These are phyloP conservation scores for Cosmorhoe ocellata DNA, from an alignment of 2,888 invertebrate genomes.

Conservation along the genomic window DNA sequence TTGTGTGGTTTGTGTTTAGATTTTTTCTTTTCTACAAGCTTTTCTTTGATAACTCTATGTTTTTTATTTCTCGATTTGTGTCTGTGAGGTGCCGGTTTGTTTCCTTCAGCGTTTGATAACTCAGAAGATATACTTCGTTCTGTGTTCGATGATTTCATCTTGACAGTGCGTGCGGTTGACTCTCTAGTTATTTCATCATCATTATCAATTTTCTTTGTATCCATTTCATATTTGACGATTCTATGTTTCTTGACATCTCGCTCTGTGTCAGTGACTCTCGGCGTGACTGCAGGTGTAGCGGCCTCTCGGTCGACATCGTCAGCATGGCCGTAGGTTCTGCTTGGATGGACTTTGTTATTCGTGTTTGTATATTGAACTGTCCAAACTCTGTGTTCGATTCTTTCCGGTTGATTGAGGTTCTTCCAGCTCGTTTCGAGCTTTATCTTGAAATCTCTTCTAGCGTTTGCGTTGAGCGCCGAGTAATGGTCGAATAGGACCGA, in stretches of 20 bases:
- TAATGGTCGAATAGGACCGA: slow-evolving; percentile 51
- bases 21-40: not conserved
- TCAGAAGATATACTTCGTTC: slow-evolving; percentile 4
- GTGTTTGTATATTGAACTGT: slow-evolving; percentile 9
- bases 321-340: not conserved
- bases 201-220: too few species aligned
- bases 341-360: not conserved
- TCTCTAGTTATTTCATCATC: too few species aligned
- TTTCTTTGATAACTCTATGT: not conserved
- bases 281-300: not conserved
- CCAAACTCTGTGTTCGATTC: slow-evolving; percentile 6
- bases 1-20: slow-evolving; percentile 1
- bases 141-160: not conserved
- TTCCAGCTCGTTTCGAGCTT: slow-evolving; percentile 37
- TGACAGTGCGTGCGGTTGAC: not conserved
- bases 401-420: slow-evolving; percentile 11
- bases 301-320: not conserved
- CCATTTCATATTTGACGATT: too few species aligned
- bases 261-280: not conserved
- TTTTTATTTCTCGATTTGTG: not conserved
- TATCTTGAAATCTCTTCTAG: slow-evolving; percentile 37
- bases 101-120: not conserved
- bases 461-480: slow-evolving; percentile 38
- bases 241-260: not conserved
- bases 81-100: not conserved